Percentiles rank a stretch among this genome's conserved stretches.
Evolutionary conservation across 2,797 vertebrate species (phyloP).

Genomic region (Nannoperca obscura): DNA sequence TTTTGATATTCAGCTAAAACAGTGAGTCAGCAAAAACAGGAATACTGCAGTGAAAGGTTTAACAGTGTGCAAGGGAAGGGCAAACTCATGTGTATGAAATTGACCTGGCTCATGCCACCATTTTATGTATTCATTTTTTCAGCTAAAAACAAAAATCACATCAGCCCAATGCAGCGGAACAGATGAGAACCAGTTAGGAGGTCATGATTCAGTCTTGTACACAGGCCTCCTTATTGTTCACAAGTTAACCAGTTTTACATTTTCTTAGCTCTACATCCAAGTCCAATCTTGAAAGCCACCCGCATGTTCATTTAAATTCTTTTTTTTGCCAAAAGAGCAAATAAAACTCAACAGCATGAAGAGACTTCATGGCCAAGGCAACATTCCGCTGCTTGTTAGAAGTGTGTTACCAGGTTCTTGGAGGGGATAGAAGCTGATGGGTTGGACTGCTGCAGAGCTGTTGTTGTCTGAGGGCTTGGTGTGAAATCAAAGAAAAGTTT

Average conservation of each 20-base stretch:
- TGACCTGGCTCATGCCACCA: neutral
- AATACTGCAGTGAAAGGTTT: constrained; percentile 49
- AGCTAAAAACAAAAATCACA: constrained; percentile 31
- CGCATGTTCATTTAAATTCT: constrained; percentile 63
- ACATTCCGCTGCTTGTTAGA: constrained; percentile 54
- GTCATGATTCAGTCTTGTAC: constrained; percentile 8
- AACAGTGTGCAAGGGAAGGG: constrained; percentile 27
- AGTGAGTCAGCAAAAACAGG: constrained; percentile 53
- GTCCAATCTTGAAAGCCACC: constrained; percentile 42
- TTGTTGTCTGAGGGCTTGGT: constrained; percentile 56
- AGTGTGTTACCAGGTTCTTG: constrained; percentile 52
- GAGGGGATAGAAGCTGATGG: constrained; percentile 41
- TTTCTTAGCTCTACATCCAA: constrained; percentile 40
- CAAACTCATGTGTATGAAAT: constrained; percentile 33
- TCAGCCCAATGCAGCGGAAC: constrained; percentile 3
- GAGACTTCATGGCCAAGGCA: constrained; percentile 37
- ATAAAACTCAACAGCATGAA: constrained; percentile 42
- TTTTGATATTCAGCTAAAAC: constrained; percentile 48
- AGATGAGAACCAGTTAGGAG: constrained; percentile 1
- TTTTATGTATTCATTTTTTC: neutral
- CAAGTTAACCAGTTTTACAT: constrained; percentile 24
- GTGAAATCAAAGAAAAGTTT: constrained; percentile 67
- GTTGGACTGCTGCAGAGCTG: constrained; percentile 54
- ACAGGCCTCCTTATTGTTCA: constrained; percentile 21
- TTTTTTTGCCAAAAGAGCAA: constrained; percentile 57